phyloP scores from a whole-genome alignment of 64 coral and sea anemone genomes.

The Astreopora myriophthalma region DNA sequence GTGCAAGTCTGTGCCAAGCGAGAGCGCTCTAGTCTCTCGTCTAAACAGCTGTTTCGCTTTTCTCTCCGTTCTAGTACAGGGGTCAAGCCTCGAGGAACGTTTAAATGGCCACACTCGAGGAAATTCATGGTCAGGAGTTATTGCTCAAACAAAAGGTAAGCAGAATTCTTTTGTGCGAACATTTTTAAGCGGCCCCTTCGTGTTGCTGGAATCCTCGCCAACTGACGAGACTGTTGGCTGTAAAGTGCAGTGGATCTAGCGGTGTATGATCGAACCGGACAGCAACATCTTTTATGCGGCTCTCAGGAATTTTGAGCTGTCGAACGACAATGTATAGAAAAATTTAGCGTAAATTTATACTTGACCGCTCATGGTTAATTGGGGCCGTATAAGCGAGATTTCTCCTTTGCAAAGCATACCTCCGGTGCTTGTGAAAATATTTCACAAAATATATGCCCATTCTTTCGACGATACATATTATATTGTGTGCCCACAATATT shows the following conservation, averaged over 20 bases:
- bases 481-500: neutral
- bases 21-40: neutral
- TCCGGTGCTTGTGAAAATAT: neutral
- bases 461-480: neutral
- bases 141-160: slow-evolving; percentile 36
- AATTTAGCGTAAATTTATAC: neutral
- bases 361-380: neutral
- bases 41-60: slow-evolving; percentile 1
- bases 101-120: slow-evolving; percentile 24
- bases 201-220: neutral
- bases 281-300: neutral
- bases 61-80: neutral
- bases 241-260: too few species aligned
- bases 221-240: too few species aligned
- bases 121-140: neutral
- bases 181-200: neutral
- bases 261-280: too few species aligned
- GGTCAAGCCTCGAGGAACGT: neutral
- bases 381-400: neutral
- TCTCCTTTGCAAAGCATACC: neutral
- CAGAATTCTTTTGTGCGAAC: slow-evolving; percentile 8
- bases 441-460: neutral
- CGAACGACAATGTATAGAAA: neutral
- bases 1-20: neutral
- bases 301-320: neutral